A percentile compares a stretch with the other conserved stretches of the same genome.
phyloP scores from a whole-genome alignment of 2,797 vertebrate species.

The Parauchenoglanis ngamensis region DNA sequence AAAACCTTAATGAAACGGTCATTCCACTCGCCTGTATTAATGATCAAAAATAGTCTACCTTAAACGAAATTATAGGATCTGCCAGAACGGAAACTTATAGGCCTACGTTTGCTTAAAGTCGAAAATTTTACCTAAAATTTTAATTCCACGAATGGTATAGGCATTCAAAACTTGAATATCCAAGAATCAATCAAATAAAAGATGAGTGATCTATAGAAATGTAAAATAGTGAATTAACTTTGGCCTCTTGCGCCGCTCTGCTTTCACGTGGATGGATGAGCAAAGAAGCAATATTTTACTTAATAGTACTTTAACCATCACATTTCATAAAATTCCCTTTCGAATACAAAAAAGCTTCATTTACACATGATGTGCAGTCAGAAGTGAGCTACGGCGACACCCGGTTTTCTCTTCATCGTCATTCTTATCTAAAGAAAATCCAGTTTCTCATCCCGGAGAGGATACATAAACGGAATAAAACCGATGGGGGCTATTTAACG shows the following conservation, averaged over 20 bases:
- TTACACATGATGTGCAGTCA: slow-evolving; percentile 20
- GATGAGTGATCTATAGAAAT: neutral
- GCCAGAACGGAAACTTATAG: neutral
- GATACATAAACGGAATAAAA: slow-evolving; percentile 67
- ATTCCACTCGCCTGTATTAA: slow-evolving; percentile 12
- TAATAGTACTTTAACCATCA: slow-evolving; percentile 20
- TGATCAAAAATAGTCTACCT: neutral
- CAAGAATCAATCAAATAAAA: slow-evolving; percentile 19
- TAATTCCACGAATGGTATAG: neutral
- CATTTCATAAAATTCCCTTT: slow-evolving; percentile 39
- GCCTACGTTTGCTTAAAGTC: neutral
- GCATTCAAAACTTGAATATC: slow-evolving; percentile 3
- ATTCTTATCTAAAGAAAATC: slow-evolving; percentile 27
- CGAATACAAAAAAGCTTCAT: slow-evolving; percentile 43
- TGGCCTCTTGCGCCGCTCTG: slow-evolving; percentile 51
- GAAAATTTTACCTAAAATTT: neutral
- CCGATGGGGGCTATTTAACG: slow-evolving; percentile 72
- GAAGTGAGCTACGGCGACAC: neutral
- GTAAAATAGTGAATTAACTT: slow-evolving; percentile 32
- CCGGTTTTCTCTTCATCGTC: neutral
- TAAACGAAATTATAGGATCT: neutral
- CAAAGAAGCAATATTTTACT: slow-evolving; percentile 26
- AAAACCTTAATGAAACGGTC: neutral
- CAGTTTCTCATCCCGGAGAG: slow-evolving; percentile 67
- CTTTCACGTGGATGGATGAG: slow-evolving; percentile 25